These are phyloP conservation scores for Psophia crepitans DNA, from an alignment of 2,113 vertebrate species.

Conservation along the genomic window DNA sequence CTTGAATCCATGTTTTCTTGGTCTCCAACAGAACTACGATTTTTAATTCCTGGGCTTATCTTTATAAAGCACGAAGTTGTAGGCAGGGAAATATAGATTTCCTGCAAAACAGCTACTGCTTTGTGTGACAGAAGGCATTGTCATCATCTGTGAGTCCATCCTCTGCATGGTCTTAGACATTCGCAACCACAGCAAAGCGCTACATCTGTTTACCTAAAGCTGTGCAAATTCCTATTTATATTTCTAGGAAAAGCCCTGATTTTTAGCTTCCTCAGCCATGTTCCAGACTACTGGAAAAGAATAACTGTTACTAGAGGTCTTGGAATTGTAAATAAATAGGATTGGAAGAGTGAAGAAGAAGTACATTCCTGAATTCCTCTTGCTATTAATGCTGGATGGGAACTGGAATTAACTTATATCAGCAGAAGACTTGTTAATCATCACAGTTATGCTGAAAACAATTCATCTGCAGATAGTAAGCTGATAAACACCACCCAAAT, in stretches of 20 bases:
- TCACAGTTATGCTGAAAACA: conserved; percentile 50
- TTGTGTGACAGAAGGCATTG: not conserved
- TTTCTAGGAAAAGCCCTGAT: not conserved
- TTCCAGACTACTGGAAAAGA: not conserved
- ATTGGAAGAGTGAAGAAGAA: not conserved
- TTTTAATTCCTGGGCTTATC: not conserved
- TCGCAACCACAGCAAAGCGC: not conserved
- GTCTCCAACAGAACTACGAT: not conserved
- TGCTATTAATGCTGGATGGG: conserved; percentile 30
- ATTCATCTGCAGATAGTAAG: conserved; percentile 58
- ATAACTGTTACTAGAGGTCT: not conserved
- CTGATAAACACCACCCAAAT: conserved; percentile 65
- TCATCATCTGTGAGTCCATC: not conserved
- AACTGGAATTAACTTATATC: conserved; percentile 40
- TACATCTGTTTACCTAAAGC: not conserved
- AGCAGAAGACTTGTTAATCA: conserved; percentile 58
- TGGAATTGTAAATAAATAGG: not conserved
- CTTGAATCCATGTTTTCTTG: not conserved
- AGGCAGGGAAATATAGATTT: not conserved
- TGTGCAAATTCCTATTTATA: not conserved
- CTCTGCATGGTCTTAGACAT: fast-evolving
- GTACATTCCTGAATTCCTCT: not conserved
- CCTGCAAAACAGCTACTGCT: not conserved
- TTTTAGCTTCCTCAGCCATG: not conserved
- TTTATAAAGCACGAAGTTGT: not conserved